A percentile compares a stretch with the other conserved stretches of the same genome.
phyloP scores from a whole-genome alignment of 2,113 vertebrate species.

The Lepus europaeus region DNA sequence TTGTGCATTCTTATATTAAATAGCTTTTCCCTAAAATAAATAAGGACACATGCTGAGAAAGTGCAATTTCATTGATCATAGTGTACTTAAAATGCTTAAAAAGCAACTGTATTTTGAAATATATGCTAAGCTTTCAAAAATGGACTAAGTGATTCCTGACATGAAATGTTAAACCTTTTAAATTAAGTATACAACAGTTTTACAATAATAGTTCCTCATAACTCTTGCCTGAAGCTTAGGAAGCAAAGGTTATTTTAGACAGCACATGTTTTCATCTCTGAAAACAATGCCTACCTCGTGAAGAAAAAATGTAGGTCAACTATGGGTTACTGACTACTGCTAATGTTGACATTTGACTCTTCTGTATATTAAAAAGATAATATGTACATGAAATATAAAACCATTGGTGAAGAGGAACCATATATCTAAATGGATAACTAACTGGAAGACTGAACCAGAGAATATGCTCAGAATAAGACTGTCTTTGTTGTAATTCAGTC shows the following conservation, averaged over 20 bases:
- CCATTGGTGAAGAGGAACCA: neutral
- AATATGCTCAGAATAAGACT: neutral
- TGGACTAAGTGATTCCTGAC: conserved; percentile 26
- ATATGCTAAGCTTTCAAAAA: neutral
- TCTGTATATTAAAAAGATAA: neutral
- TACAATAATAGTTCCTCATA: neutral
- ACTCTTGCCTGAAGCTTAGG: neutral
- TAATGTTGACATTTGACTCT: neutral
- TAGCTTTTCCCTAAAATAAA: conserved; percentile 53
- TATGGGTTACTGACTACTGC: neutral
- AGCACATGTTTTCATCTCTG: neutral
- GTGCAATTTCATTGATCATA: neutral
- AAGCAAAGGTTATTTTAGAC: neutral
- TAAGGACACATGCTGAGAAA: neutral
- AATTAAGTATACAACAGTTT: conserved; percentile 13
- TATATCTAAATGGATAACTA: neutral
- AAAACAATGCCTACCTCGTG: neutral
- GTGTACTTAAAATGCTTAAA: conserved; percentile 38
- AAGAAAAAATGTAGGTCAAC: neutral
- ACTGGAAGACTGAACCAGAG: neutral
- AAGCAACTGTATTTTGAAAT: conserved; percentile 17
- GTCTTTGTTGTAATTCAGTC: neutral
- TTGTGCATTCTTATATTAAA: conserved; percentile 52
- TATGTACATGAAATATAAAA: neutral
- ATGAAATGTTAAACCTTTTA: conserved; percentile 7